phyloP scores from a whole-genome alignment of 2,113 vertebrate genomes.

The Cercocebus atys region DNA sequence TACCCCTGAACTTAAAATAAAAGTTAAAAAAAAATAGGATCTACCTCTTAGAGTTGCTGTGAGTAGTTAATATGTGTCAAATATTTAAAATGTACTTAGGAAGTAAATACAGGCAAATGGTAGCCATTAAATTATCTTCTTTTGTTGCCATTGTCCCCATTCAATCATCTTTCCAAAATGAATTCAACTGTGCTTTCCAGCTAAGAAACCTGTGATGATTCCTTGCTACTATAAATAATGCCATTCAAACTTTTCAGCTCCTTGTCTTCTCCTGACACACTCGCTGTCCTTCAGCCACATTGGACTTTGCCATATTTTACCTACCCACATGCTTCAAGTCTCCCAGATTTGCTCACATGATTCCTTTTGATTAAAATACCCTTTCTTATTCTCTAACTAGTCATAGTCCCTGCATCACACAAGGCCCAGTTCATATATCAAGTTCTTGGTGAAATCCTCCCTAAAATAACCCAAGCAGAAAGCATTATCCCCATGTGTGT shows the following conservation, averaged over 20 bases:
- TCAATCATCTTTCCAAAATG: constrained; percentile 10
- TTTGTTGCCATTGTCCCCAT: not conserved
- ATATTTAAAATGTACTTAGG: not conserved
- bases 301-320: not conserved
- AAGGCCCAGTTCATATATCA: not conserved
- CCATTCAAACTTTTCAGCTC: not conserved
- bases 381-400: not conserved
- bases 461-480: not conserved
- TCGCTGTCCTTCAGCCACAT: not conserved
- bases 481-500: not conserved
- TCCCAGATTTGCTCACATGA: not conserved
- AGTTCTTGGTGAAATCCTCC: not conserved
- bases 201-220: not conserved
- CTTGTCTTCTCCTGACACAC: not conserved
- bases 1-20: too few relatives aligned
- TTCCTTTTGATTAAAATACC: not conserved
- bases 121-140: not conserved
- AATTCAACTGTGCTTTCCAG: not conserved
- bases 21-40: not conserved
- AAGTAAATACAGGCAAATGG: not conserved
- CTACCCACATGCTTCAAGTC: not conserved
- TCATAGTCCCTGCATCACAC: not conserved
- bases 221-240: not conserved
- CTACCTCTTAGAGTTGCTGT: not conserved
- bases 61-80: not conserved